phyloP scores from a whole-genome alignment of 2,113 vertebrate genomes.

The Australoheros scitulus region DNA sequence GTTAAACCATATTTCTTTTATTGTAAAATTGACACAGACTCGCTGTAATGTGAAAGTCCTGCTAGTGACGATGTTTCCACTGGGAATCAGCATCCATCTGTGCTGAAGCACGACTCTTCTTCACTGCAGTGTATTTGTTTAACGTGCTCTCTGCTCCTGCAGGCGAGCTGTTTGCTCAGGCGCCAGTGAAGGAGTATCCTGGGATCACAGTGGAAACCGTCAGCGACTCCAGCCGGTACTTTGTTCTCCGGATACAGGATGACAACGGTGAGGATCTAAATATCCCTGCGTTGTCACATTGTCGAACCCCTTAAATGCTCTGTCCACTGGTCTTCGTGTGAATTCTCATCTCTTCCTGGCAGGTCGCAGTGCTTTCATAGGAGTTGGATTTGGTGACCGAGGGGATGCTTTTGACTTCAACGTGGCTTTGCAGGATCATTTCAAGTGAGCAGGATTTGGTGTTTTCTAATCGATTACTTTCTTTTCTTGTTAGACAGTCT shows the following conservation, averaged over 20 bases:
- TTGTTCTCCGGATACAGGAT: constrained; percentile 92
- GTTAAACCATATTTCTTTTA: neutral
- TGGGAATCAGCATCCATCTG: neutral
- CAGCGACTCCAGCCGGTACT: constrained; percentile 92
- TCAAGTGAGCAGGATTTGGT: constrained; percentile 84
- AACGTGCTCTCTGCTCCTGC: neutral
- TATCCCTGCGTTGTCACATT: neutral
- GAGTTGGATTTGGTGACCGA: constrained; percentile 92
- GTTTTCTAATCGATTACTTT: neutral
- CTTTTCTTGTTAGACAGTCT: neutral
- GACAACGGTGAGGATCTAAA: constrained; percentile 83
- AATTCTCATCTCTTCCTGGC: neutral
- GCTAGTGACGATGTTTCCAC: neutral
- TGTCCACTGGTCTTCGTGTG: neutral
- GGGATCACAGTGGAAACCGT: constrained; percentile 89
- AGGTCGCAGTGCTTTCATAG: constrained; percentile 97
- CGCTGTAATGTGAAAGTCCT: neutral
- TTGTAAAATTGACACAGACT: neutral
- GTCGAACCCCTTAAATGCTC: neutral
- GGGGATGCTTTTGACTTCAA: constrained; percentile 98
- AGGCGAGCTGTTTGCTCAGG: constrained; percentile 94
- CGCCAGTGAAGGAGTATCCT: constrained; percentile 88
- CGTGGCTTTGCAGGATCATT: constrained; percentile 95
- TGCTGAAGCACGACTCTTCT: neutral
- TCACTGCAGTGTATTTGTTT: neutral